phyloP scores from a whole-genome alignment of 92 coral and sea anemone species.

The Metridium senile region DNA sequence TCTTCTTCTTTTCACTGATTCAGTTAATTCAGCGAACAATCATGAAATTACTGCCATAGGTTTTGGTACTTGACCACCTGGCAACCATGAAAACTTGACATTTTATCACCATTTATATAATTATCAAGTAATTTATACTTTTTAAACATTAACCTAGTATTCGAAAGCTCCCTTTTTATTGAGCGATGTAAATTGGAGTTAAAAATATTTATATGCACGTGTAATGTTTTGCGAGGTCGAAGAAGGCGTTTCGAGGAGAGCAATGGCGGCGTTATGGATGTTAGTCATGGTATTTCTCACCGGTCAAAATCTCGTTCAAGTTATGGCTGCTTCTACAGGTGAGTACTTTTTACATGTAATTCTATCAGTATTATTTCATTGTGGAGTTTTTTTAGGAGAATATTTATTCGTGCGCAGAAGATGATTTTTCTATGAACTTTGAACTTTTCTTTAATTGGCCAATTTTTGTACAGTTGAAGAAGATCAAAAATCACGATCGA shows the following conservation, averaged over 20 bases:
- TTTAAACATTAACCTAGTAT: neutral
- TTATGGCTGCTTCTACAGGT: neutral
- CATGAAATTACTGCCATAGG: neutral
- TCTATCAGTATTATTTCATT: neutral
- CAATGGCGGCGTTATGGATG: slow-evolving; percentile 4
- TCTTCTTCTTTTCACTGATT: neutral
- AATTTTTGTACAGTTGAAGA: too few relatives aligned
- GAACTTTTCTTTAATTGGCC: too few relatives aligned
- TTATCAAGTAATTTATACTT: neutral
- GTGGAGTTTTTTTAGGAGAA: neutral
- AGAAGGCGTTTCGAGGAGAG: neutral
- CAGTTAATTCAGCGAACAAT: neutral
- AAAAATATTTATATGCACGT: too few relatives aligned
- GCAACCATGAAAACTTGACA: neutral
- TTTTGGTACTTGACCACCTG: slow-evolving; percentile 9
- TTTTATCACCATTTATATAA: neutral
- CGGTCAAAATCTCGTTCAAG: slow-evolving; percentile 1
- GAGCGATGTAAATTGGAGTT: neutral
- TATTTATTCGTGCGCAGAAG: too few relatives aligned
- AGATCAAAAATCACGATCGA: too few relatives aligned
- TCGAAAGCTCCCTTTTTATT: neutral
- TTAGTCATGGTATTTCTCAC: neutral
- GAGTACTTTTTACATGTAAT: neutral
- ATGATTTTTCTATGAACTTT: too few relatives aligned
- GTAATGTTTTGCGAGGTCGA: neutral